Percentiles rank a stretch among this genome's conserved stretches.
phyloP scores from a whole-genome alignment of 2,888 invertebrate species.

The Myopa tessellatipennis region DNA sequence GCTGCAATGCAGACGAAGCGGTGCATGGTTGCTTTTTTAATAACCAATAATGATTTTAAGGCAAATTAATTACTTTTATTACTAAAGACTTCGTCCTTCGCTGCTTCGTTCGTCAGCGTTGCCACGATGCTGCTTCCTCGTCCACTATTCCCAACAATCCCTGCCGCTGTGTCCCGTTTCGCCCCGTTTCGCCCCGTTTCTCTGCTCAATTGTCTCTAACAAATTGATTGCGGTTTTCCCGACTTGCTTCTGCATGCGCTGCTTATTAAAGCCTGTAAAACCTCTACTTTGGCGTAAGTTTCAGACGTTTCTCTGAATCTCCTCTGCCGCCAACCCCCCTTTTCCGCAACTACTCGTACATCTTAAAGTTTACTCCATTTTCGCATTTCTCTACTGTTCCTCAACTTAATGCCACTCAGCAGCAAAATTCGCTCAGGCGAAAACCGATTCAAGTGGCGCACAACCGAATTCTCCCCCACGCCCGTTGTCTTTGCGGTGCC shows the following conservation, averaged over 20 bases:
- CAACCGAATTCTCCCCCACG: neutral
- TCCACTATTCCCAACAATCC: too few species aligned
- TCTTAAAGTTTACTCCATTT: neutral
- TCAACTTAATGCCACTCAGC: neutral
- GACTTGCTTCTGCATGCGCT: neutral
- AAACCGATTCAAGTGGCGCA: conserved; percentile 8
- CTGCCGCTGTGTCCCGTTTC: too few species aligned
- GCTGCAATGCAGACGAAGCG: neutral
- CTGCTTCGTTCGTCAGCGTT: too few species aligned
- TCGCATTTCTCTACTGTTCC: neutral
- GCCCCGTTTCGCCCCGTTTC: too few species aligned
- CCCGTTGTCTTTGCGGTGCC: neutral
- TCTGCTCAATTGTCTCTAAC: too few species aligned
- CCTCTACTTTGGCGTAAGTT: neutral
- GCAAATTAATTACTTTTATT: neutral
- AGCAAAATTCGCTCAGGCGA: conserved; percentile 11
- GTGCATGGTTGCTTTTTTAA: conserved; percentile 56
- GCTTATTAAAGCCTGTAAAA: neutral
- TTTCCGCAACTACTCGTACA: neutral
- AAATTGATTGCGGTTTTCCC: neutral
- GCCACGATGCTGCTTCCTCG: too few species aligned
- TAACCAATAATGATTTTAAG: conserved; percentile 43
- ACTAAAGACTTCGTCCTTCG: neutral
- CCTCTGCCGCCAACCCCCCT: neutral
- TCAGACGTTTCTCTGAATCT: neutral